Percentiles rank a stretch among this genome's conserved stretches.
Evolutionary conservation across 2,888 invertebrate species (phyloP).

Genomic region (Exocentrus adspersus): DNA sequence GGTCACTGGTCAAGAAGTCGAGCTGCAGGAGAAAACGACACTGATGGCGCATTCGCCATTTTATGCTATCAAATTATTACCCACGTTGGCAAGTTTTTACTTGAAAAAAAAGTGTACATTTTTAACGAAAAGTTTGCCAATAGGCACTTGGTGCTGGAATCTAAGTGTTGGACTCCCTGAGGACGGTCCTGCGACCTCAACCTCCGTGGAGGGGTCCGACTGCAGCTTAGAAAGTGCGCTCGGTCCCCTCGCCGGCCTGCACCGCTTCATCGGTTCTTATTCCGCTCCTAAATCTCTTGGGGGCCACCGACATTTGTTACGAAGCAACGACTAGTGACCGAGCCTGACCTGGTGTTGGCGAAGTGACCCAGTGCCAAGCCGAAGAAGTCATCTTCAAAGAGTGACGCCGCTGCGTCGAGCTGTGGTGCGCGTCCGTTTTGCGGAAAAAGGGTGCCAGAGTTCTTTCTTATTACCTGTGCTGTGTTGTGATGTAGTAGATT

Average conservation of each 20-base stretch:
- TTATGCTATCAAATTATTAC: no score
- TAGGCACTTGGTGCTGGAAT: neutral
- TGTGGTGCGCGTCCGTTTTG: no score
- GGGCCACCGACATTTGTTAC: constrained; percentile 47
- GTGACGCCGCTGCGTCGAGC: no score
- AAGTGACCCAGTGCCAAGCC: no score
- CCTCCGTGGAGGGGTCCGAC: constrained; percentile 27
- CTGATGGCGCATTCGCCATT: no score
- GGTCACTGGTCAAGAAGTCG: no score
- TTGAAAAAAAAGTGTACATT: neutral
- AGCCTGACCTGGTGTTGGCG: constrained; percentile 50
- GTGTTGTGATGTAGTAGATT: neutral
- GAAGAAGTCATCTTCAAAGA: no score
- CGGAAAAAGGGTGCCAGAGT: neutral
- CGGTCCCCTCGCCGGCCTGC: constrained; percentile 40
- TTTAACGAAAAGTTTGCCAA: neutral
- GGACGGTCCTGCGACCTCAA: neutral
- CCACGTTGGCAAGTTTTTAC: no score
- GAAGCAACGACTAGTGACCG: constrained; percentile 43
- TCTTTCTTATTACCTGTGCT: no score
- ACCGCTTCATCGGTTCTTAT: constrained; percentile 36
- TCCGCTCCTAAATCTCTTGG: constrained; percentile 54
- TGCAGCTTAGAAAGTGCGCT: constrained; percentile 55
- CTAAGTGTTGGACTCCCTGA: neutral
- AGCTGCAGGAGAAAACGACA: no score